These are phyloP conservation scores for Coreius guichenoti DNA, from an alignment of 2,797 vertebrate species.

Conservation along the genomic window DNA sequence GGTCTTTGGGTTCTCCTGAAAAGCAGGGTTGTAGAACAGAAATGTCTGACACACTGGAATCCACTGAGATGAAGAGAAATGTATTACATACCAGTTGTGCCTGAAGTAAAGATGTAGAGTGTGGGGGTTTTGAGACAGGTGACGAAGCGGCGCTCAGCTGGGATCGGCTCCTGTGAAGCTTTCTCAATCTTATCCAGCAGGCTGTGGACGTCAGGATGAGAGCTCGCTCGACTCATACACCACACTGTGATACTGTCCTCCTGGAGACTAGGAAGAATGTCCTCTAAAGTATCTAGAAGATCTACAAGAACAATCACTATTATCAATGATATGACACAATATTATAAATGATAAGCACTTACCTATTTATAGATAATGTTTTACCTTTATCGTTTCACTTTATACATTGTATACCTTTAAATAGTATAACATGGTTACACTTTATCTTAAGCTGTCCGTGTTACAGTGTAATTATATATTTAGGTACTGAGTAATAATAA, in stretches of 20 bases:
- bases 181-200: conserved; percentile 78
- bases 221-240: conserved; percentile 74
- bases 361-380: neutral
- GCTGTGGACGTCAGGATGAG: conserved; percentile 64
- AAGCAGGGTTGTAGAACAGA: neutral
- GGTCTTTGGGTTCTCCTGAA: neutral
- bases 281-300: conserved; percentile 77
- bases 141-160: conserved; percentile 71
- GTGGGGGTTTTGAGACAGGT: conserved; percentile 77
- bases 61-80: neutral
- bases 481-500: neutral
- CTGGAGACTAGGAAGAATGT: conserved; percentile 78
- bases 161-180: conserved; percentile 74
- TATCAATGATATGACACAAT: neutral
- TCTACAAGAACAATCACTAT: conserved; percentile 70
- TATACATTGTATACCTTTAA: neutral
- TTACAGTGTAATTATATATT: neutral
- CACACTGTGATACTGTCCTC: conserved; percentile 82
- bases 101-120: conserved; percentile 94
- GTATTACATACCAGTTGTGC: conserved; percentile 84
- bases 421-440: neutral
- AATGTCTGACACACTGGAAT: neutral
- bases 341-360: neutral
- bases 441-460: no score
- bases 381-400: neutral